Percentiles rank a stretch among this genome's conserved stretches.
Evolutionary conservation across 2,113 vertebrate genomes (phyloP).

Genomic region (western clawed frog (Xenopus tropicalis)): UCB_Xtro_10.0 CM004450.2:87590001-87590500

Average conservation of each 20-base stretch:
- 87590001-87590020: no score
- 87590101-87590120: no score
- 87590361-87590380: no score
- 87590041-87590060: no score
- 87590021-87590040: no score
- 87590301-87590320: conserved; percentile 58
- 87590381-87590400: background rate
- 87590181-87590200: conserved; percentile 49
- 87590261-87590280: conserved; percentile 49
- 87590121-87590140: no score
- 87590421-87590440: conserved; percentile 5
- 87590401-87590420: background rate
- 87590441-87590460: background rate
- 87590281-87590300: conserved; percentile 44
- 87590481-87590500: background rate
- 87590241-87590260: conserved; percentile 55
- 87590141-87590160: background rate
- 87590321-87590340: conserved; percentile 59
- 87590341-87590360: no score
- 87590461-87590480: background rate
- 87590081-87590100: no score
- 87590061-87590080: no score
- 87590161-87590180: conserved; percentile 49
- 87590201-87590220: conserved; percentile 49
- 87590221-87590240: conserved; percentile 60